These are phyloP conservation scores for Typhlichthys eigenmanni DNA, from an alignment of 2,797 vertebrate genomes.

Conservation along the genomic window DNA sequence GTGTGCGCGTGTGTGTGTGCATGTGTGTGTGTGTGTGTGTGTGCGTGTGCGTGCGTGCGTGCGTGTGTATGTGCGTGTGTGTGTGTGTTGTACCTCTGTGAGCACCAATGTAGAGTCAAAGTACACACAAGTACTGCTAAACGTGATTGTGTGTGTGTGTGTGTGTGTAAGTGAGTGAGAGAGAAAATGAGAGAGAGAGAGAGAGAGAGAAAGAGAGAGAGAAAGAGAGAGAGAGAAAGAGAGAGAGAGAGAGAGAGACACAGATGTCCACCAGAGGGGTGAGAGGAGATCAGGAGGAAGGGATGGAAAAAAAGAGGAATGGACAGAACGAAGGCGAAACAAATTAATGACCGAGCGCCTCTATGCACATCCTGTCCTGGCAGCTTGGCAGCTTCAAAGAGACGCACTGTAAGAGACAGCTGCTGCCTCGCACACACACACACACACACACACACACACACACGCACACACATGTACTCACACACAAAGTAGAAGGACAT, in stretches of 20 bases:
- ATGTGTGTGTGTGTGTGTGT: neutral
- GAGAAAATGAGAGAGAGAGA: slow-evolving; percentile 27
- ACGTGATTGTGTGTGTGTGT: too few species aligned
- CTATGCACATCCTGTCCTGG: slow-evolving; percentile 22
- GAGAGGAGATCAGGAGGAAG: slow-evolving; percentile 24
- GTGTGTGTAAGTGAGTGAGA: slow-evolving; percentile 27
- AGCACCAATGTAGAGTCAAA: too few species aligned
- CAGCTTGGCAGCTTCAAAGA: slow-evolving; percentile 27
- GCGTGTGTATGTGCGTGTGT: neutral
- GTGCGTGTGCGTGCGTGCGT: slow-evolving; percentile 50
- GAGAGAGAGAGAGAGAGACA: slow-evolving; percentile 1
- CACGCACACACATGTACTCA: slow-evolving; percentile 3
- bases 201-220: too few species aligned
- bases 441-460: slow-evolving; percentile 1
- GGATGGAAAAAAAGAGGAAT: slow-evolving; percentile 1
- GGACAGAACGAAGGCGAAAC: neutral
- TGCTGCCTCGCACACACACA: neutral
- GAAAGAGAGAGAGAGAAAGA: neutral
- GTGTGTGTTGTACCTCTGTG: too few species aligned
- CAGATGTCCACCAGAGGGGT: slow-evolving; percentile 40
- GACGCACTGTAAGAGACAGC: slow-evolving; percentile 20
- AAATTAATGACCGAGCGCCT: slow-evolving; percentile 12
- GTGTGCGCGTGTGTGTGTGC: slow-evolving; percentile 15
- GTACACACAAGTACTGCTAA: too few species aligned
- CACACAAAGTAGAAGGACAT: neutral